A percentile compares a stretch with the other conserved stretches of the same genome.
phyloP scores from a whole-genome alignment of 2,888 invertebrate species.

The Scaptomyza reducta region DNA sequence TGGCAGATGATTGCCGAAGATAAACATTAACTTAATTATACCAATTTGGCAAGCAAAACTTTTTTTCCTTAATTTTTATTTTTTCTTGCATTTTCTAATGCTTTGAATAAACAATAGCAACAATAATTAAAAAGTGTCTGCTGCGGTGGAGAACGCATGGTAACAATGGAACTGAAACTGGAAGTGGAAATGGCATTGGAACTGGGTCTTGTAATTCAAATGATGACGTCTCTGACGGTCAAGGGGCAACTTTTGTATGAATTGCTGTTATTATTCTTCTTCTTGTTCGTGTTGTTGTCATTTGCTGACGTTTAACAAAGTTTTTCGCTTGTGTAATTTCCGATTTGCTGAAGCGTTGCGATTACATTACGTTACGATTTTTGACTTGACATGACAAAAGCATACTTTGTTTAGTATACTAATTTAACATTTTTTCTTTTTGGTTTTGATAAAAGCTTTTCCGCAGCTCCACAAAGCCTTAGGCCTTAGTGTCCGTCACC shows the following conservation, averaged over 20 bases:
- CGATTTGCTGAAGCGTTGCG: conserved; percentile 30
- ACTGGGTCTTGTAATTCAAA: conserved; percentile 19
- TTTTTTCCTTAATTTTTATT: background rate
- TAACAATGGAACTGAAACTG: conserved; percentile 21
- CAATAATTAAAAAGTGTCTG: conserved; percentile 30
- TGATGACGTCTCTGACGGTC: conserved; percentile 20
- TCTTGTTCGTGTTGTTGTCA: conserved; percentile 7
- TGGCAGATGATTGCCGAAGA: conserved; percentile 11
- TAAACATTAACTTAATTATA: conserved; percentile 28
- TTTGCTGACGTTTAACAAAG: conserved; percentile 19
- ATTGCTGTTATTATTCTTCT: conserved; percentile 9
- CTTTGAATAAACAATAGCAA: conserved; percentile 18
- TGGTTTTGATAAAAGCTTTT: background rate
- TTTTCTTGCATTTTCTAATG: conserved; percentile 1
- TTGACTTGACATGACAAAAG: too few species aligned
- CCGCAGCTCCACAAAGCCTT: too few species aligned
- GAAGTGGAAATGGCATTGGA: background rate
- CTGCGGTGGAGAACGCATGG: conserved; percentile 8
- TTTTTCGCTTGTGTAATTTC: conserved; percentile 18
- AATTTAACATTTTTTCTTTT: too few species aligned
- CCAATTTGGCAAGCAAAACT: conserved; percentile 18
- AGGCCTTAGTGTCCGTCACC: background rate
- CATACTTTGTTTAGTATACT: too few species aligned
- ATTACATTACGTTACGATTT: background rate
- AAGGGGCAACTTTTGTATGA: conserved; percentile 8